Percentiles rank a stretch among this genome's conserved stretches.
Evolutionary conservation across 2,797 vertebrate genomes (phyloP).

Genomic region (Chanos chanos): DNA sequence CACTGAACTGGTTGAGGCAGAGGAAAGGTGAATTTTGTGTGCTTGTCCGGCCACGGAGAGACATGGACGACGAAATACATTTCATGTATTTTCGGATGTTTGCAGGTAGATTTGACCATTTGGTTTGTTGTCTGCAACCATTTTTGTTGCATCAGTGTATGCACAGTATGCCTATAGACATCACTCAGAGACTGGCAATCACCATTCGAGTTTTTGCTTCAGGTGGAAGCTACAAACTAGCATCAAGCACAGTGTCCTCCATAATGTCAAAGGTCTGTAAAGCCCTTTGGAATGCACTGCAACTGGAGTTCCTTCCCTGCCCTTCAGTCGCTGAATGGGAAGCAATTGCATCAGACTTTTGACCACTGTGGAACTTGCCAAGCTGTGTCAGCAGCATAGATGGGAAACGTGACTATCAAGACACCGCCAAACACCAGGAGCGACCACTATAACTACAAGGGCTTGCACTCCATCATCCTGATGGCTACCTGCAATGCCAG

Average conservation of each 20-base stretch:
- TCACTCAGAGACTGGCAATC: background rate
- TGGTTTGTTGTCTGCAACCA: background rate
- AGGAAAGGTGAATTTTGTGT: background rate
- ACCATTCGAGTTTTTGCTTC: background rate
- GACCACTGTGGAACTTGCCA: background rate
- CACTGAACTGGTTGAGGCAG: background rate
- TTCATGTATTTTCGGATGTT: too few relatives aligned
- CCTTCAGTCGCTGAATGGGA: conserved; percentile 2
- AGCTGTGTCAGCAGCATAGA: conserved; percentile 5
- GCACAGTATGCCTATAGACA: background rate
- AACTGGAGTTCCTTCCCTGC: conserved; percentile 7
- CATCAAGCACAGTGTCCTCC: background rate
- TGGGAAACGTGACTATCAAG: background rate
- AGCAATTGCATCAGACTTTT: conserved; percentile 11
- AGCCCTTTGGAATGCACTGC: conserved; percentile 5
- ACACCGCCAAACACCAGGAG: background rate
- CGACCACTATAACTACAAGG: background rate
- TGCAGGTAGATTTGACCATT: background rate
- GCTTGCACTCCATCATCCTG: background rate
- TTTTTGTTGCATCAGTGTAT: background rate
- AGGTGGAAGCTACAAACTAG: background rate
- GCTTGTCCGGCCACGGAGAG: too few relatives aligned
- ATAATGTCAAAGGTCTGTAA: background rate
- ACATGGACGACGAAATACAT: background rate
- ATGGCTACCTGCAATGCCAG: conserved; percentile 7